Conservation (phyloP, 1,140 invertebrate species). For the Danaus melanippus region DNA sequence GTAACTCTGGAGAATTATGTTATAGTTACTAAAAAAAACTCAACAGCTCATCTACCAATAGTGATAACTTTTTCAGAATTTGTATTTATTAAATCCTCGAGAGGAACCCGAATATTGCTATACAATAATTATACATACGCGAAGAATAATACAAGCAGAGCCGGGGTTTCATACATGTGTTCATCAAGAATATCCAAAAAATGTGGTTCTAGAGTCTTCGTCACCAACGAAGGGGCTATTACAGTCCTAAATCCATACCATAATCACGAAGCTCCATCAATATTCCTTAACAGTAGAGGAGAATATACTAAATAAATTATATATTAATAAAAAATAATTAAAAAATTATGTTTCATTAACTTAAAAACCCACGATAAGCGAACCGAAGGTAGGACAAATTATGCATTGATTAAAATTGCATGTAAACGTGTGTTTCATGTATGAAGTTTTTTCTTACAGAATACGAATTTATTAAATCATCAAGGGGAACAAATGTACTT, state of each 20-base stretch:
- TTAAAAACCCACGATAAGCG: too few relatives aligned
- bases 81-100: constrained; percentile 14
- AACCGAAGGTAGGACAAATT: too few relatives aligned
- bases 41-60: constrained; percentile 7
- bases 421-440: too few relatives aligned
- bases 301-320: constrained; percentile 13
- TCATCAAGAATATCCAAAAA: constrained; percentile 14
- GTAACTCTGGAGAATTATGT: too few relatives aligned
- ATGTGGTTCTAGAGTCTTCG: constrained; percentile 8
- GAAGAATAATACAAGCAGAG: constrained; percentile 8
- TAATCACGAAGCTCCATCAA: constrained; percentile 11
- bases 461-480: constrained; percentile 13
- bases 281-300: constrained; percentile 6
- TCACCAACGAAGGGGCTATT: constrained; percentile 2
- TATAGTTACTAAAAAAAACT: constrained; percentile 1
- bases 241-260: constrained; percentile 16
- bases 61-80: constrained; percentile 5
- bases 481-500: constrained; percentile 23
- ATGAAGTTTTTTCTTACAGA: constrained; percentile 1
- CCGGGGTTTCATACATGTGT: constrained; percentile 5
- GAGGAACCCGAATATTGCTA: constrained; percentile 24
- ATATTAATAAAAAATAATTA: background rate
- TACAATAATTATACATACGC: constrained; percentile 22
- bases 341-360: too few relatives aligned
- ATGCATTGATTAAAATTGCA: too few relatives aligned